Base-by-base conservation (phyloP, 2,113 vertebrate genomes). In the Trichomycterus rosablanca region DNA sequence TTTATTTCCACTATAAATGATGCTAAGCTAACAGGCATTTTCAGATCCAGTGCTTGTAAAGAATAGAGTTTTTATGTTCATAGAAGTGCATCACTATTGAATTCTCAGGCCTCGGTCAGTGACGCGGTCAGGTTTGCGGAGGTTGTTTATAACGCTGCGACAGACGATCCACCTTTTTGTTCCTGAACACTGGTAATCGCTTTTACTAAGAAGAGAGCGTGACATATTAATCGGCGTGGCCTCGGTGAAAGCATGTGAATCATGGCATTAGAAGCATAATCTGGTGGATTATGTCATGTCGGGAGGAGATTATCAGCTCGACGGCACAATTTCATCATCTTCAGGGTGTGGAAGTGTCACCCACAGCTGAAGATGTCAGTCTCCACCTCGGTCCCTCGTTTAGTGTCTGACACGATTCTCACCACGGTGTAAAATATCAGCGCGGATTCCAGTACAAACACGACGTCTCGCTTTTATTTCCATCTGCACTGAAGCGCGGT, bases 61-160 rank as follows among this genome's bases (percentile, higher is more conserved):
- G n/a, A n/a, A n/a, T n/a, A n/a, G n/a, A n/a, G n/a, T n/a, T n/a
- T n/a, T n/a, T n/a, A n/a, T n/a, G n/a, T n/a, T n/a, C n/a, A n/a
- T n/a, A n/a, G n/a, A n/a, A 32, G 11, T 34, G 57, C 58, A 72
- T 76, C 32, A 66, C 59, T 82, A 82, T 40, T 39, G 50, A n/a
- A 66, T 70, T 66, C 49, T 40, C 64, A 55, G 71, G 69, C 54
- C 65, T 65, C 54, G 68, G 74, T 79, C 78, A 77, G 80, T 68
- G 72, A 67, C 78, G 70, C 30, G 57, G 48, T 35, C 37, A 30
- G 42, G 55, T 80, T 83, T 76, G 78, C 79, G 59, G 39, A n/a
- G n/a, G n/a, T n/a, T n/a, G n/a, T n/a, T n/a, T 70, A 73, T 79
- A 70, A 75, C 39, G 44, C n/a, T 45, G 14, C 23, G 63, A 63